Base-by-base conservation (phyloP, 2,113 vertebrate species). In the Hippopotamus amphibius region DNA sequence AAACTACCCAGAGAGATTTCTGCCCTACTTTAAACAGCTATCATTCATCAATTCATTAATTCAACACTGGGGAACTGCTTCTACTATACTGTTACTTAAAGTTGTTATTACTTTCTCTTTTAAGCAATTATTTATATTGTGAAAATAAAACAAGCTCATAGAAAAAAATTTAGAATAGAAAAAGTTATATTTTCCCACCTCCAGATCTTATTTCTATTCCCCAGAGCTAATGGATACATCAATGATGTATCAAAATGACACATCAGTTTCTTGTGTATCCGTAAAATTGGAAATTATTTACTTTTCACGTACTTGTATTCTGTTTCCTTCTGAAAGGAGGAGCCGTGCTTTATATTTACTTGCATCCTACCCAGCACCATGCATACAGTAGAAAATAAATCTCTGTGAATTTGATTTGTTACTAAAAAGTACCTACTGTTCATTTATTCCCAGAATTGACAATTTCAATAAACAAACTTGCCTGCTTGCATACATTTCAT, bases 391-490 rank as follows among this genome's bases (percentile, higher is more conserved):
- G 26, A 90, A 90, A 86, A 86, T 69, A 96, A 91, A 30, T 80
- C 90, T 50, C 6, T 79, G 59, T 68, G 53, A 68, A 57, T 86
- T 71, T 88, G 53, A 90, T 83, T 92, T 92, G 63, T 85, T 53
- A 90, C 30, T 81, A 85, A 37, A 85, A 93, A 93, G 69, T 84
- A 93, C 41, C 46, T 92, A n/a, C 21, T 90, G 17, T 89, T 88
- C 68, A 90, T 84, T 95, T 84, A 93, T 65, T 74, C 50, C 30
- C 28, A 76, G 37, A 81, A 89, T 66, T 77, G 81, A 90, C 37
- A 71, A 92, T 71, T 76, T 16, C 72, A 90, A 72, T 76, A 92
- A 88, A 79, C 46, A 81, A 88, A 93, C 50, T 69, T 69, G 33
- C 28, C 81, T 86, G 59, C 76, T 59, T 87, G 28, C 61, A 90